Evolutionary conservation across 1,140 invertebrate genomes (phyloP), one percentile per base, ranked within the genome.

Genomic region (Adoxophyes honmai): DNA sequence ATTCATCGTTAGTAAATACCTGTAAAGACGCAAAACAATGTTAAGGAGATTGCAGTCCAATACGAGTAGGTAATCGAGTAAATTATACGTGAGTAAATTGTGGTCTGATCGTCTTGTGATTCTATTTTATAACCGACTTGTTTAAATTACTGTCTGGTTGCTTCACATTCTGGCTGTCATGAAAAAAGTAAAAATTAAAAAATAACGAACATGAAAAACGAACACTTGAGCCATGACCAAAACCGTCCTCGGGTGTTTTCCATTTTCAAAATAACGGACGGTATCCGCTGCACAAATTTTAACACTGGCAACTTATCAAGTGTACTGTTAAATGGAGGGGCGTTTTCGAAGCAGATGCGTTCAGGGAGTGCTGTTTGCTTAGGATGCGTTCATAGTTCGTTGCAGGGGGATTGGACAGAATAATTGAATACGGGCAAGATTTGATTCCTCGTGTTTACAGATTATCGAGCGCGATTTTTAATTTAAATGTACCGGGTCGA

Each of bases 351-450:
- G 42, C 42, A 48, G 42, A 48, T 48, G 42, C 42, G 21, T 48
- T 48, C 42, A 48, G 42, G 42, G 42, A 10, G 42, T 48, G 42
- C 11, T 48, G 21, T 48, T 48, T 48, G 11, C 42, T 48, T 48
- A 48, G 42, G 42, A 48, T 48, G 42, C 42, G 42, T 48, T 48
- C 42, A 10, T 16, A n/a, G 6, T 6, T 6, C 21, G 21, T 6
- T 44, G 39, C 39, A 44, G 18, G n/a, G 42, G 42, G 42, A 18
- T 11, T 16, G 5, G 0, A 0, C 15, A 18, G 18, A 48, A 28
- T 48, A 48, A 48, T 48, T 28, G 42, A 48, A 48, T 48, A 10
- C 18, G 21, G 21, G 21, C n/a, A 48, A 48, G 42, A 48, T 33
- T 48, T 48, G 18, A 48, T 48, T 48, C 42, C 28, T 48, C 16